phyloP scores from a whole-genome alignment of 2,113 vertebrate species.

The Callithrix jacchus region DNA sequence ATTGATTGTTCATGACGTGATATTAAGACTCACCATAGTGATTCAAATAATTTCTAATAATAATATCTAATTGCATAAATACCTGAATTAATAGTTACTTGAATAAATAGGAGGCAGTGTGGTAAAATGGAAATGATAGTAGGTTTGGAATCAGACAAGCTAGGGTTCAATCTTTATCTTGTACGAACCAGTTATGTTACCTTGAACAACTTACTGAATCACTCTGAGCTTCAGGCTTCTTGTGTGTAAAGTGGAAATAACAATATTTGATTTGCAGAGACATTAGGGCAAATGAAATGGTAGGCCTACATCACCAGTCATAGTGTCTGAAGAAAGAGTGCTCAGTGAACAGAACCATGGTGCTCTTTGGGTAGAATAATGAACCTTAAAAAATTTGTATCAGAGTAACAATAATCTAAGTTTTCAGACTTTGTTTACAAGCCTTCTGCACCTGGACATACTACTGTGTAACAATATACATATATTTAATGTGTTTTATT shows the following conservation, averaged over 20 bases:
- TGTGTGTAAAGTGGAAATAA: background rate
- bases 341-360: background rate
- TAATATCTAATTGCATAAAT: background rate
- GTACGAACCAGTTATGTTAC: background rate
- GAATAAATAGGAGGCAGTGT: background rate
- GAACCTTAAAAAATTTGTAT: background rate
- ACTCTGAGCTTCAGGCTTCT: background rate
- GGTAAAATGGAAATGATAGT: background rate
- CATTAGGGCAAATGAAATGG: background rate
- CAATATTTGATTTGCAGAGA: background rate
- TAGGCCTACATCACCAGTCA: background rate
- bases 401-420: background rate
- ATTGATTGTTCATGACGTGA: background rate
- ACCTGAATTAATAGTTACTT: background rate
- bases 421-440: background rate
- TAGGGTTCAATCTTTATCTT: background rate
- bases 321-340: background rate
- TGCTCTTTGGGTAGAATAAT: background rate
- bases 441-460: background rate
- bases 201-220: background rate
- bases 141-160: background rate
- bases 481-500: background rate
- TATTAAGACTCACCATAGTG: background rate
- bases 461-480: background rate
- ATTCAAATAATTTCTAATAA: constrained; percentile 46